Evolutionary conservation across 2,113 vertebrate species (phyloP).

Genomic region (Cyrtonyx montezumae): DNA sequence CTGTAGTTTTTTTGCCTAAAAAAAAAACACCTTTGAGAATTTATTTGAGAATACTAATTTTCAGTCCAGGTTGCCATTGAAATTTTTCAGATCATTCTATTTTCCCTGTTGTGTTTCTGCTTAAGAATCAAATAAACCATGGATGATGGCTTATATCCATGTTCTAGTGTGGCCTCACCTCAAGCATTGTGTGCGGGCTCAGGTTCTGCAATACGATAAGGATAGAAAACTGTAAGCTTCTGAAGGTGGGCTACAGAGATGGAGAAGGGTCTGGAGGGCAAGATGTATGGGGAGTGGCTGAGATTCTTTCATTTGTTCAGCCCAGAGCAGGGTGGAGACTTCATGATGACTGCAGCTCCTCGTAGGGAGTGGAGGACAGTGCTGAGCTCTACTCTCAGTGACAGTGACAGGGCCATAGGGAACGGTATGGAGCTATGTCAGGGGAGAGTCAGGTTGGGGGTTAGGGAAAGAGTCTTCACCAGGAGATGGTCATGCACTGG

Average conservation of each 20-base stretch:
- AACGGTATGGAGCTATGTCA: background rate
- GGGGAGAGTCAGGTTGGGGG: background rate
- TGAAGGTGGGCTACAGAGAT: background rate
- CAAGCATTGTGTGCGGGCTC: background rate
- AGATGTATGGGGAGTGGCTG: background rate
- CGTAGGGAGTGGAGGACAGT: background rate
- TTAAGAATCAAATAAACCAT: background rate
- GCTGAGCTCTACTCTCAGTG: background rate
- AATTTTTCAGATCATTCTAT: background rate
- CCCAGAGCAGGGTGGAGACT: background rate
- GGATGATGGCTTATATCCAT: background rate
- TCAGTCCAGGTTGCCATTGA: background rate
- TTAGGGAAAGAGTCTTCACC: background rate
- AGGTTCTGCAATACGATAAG: background rate
- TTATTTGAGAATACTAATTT: background rate
- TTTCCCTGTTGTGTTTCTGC: background rate
- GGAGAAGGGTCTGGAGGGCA: background rate
- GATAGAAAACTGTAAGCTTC: background rate
- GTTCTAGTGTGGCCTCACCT: background rate
- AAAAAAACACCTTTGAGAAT: background rate
- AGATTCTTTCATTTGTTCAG: background rate
- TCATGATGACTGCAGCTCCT: background rate
- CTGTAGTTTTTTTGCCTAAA: background rate
- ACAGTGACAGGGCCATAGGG: background rate
- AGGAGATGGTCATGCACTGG: background rate